phyloP scores from a whole-genome alignment of 2,797 vertebrate genomes.

The Spizella passerina region DNA sequence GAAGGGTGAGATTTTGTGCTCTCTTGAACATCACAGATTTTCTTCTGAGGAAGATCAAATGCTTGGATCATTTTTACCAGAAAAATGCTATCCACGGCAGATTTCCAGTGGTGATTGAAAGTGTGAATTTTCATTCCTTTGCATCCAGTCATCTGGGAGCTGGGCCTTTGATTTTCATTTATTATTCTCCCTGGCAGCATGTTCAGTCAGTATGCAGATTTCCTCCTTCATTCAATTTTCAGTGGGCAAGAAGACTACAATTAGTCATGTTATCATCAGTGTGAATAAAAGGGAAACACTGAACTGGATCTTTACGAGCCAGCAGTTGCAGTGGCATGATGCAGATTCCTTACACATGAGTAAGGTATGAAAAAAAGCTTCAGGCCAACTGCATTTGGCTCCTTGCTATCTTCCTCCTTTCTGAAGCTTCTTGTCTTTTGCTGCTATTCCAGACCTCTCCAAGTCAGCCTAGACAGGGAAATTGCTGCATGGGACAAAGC shows the following conservation, averaged over 20 bases:
- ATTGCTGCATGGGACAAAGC: not conserved
- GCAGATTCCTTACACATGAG: not conserved
- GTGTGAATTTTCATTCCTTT: slow-evolving; percentile 39
- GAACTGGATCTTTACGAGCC: not conserved
- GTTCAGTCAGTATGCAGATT: slow-evolving; percentile 55
- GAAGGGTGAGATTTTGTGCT: not conserved
- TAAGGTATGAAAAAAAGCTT: not conserved
- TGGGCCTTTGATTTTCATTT: slow-evolving; percentile 44
- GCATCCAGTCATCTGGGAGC: slow-evolving; percentile 40
- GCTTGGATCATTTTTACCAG: not conserved
- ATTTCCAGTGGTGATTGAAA: slow-evolving; percentile 17
- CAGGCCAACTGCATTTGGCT: not conserved
- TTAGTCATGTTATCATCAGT: slow-evolving; percentile 48
- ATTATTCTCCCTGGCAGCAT: slow-evolving; percentile 50
- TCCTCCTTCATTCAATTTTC: slow-evolving; percentile 54
- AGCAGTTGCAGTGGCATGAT: not conserved
- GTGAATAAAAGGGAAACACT: slow-evolving; percentile 32
- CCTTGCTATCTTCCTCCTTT: not conserved
- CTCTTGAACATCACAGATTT: not conserved
- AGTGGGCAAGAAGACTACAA: slow-evolving; percentile 52
- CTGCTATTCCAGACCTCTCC: not conserved
- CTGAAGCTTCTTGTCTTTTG: not conserved
- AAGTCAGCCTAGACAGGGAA: not conserved
- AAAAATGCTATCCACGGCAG: not conserved
- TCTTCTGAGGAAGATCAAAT: slow-evolving; percentile 2